Evolutionary conservation across 1,140 invertebrate genomes (phyloP).

Genomic region (Lasioglossum baleicum): DNA sequence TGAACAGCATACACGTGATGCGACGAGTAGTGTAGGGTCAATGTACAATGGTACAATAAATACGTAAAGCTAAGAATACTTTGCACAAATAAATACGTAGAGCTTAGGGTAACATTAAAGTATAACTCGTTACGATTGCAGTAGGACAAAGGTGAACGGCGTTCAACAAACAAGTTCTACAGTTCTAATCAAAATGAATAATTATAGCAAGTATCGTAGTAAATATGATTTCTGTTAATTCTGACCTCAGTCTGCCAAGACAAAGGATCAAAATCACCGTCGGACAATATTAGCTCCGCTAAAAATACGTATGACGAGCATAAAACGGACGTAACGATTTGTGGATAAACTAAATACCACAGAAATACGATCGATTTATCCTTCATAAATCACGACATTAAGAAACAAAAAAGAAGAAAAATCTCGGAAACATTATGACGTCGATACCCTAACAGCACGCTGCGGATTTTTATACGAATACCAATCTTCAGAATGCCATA

Average conservation of each 20-base stretch:
- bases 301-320: conserved; percentile 7
- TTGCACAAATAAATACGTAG: background rate
- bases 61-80: too few relatives aligned
- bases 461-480: too few relatives aligned
- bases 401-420: conserved; percentile 36
- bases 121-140: background rate
- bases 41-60: too few relatives aligned
- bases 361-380: conserved; percentile 47
- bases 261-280: conserved; percentile 27
- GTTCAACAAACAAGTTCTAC: too few relatives aligned
- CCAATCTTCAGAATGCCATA: too few relatives aligned
- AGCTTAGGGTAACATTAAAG: background rate
- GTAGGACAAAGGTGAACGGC: too few relatives aligned
- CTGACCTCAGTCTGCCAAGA: conserved; percentile 1
- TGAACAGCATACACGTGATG: background rate
- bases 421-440: conserved; percentile 38
- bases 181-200: too few relatives aligned
- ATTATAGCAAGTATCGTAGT: too few relatives aligned
- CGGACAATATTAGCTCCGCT: conserved; percentile 18
- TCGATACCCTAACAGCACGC: too few relatives aligned
- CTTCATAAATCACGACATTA: conserved; percentile 24
- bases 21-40: background rate
- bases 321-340: conserved; percentile 46
- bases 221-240: too few relatives aligned
- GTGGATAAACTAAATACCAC: conserved; percentile 51